Evolutionary conservation across 2,113 vertebrate species (phyloP), one percentile per base, ranked within the genome.

Genomic region (Thunnus thynnus): DNA sequence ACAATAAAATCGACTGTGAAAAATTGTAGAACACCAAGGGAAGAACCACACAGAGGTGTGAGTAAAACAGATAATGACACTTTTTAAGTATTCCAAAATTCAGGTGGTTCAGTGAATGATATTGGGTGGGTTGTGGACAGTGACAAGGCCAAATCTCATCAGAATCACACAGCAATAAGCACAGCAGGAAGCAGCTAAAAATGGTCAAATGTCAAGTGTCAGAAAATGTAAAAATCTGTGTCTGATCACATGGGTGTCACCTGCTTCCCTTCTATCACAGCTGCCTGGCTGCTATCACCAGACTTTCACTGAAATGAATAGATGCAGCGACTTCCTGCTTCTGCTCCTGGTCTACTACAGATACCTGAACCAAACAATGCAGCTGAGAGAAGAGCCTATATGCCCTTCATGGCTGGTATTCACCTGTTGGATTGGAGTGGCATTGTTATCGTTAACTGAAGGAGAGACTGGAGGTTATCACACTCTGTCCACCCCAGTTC

Each of bases 391-490:
- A 30, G 13, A 22, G 27, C 56, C 11, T 7, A 47, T 56, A 27
- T 50, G 76, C 25, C 69, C 44, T 62, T 68, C 9, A 65, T 47
- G 46, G 68, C 67, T 36, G 44, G n/a, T 54, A 57, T 61, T 81
- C 68, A 82, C 67, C 69, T 57, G 72, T 64, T 60, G 63, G 56
- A 55, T 76, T 72, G 55, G 8, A 56, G 55, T 69, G 54, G 44
- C 3, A 22, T 22, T 22, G 22, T 22, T 22, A 22, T 22, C 22
- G 22, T 22, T 22, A 22, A 22, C 22, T 22, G 5, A 58, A 44
- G 8, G 70, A 54, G 47, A 36, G 46, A 73, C 48, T 73, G 62
- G 58, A 61, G 46, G 62, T 66, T 60, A 64, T 84, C 14, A 60
- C 54, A 72, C 67, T 65, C 32, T 47, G 27, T 58, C 54, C 4